Conservation (phyloP, 2,797 vertebrate species). For the Gastrophryne carolinensis region DNA sequence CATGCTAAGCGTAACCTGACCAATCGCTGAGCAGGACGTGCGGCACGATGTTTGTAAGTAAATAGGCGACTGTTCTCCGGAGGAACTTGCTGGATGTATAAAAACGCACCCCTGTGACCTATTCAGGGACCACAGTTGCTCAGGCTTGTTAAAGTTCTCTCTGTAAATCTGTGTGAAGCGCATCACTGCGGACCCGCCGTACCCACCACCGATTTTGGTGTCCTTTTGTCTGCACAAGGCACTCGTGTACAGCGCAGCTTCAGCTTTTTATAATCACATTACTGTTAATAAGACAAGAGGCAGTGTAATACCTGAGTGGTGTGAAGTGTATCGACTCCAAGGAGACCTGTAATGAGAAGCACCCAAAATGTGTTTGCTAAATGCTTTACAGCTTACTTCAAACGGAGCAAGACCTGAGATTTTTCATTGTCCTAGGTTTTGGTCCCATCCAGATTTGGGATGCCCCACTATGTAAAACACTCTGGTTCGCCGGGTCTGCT, state of each 20-base stretch:
- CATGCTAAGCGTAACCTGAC: not conserved
- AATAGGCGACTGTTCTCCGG: not conserved
- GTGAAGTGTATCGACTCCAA: not conserved
- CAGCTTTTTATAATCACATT: not conserved
- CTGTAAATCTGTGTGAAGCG: not conserved
- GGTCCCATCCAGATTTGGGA: too few relatives aligned
- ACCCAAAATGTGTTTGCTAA: too few relatives aligned
- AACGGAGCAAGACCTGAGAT: too few relatives aligned
- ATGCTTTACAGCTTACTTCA: too few relatives aligned
- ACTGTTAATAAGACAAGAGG: not conserved
- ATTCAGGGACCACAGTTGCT: slow-evolving; percentile 20
- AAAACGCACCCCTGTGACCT: slow-evolving; percentile 1
- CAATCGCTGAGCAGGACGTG: not conserved
- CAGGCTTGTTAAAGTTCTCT: not conserved
- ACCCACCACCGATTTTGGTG: slow-evolving; percentile 37
- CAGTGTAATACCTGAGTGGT: too few relatives aligned
- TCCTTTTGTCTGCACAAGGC: slow-evolving; percentile 26
- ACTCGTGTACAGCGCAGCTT: not conserved
- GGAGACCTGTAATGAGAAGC: too few relatives aligned
- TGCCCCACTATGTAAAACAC: too few relatives aligned
- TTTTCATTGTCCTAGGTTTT: too few relatives aligned
- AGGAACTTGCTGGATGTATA: slow-evolving; percentile 27
- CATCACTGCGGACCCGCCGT: not conserved
- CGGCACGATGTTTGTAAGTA: not conserved
- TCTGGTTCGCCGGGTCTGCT: too few relatives aligned